Evolutionary conservation across 2,888 invertebrate species (phyloP).

Genomic region (Macrosiphum euphorbiae): DNA sequence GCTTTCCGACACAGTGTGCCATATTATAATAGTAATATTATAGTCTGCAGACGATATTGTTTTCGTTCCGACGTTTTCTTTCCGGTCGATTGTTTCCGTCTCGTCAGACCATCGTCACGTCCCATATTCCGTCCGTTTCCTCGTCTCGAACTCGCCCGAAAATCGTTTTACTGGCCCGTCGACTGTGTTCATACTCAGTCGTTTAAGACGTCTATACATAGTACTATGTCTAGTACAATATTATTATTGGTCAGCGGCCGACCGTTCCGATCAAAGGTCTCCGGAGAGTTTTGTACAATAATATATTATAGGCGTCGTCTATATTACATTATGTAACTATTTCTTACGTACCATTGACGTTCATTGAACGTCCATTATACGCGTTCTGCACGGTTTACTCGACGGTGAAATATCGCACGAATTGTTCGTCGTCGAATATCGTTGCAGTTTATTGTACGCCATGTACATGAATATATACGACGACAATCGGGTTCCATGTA

Average conservation of each 20-base stretch:
- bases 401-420: neutral
- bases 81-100: neutral
- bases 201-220: neutral
- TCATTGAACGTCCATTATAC: too few relatives aligned
- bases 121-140: neutral
- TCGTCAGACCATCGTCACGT: neutral
- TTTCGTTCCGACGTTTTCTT: neutral
- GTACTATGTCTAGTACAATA: neutral
- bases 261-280: neutral
- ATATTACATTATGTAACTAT: neutral
- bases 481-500: neutral
- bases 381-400: neutral
- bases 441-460: neutral
- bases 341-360: neutral
- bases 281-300: neutral
- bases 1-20: neutral
- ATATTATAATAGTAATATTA: neutral
- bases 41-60: neutral
- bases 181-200: neutral
- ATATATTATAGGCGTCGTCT: neutral
- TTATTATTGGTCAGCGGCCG: neutral
- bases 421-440: neutral
- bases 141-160: neutral
- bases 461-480: neutral
- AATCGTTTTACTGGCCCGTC: neutral